Base-by-base conservation (phyloP, 2,113 vertebrate species). In the Caracal caracal region DNA sequence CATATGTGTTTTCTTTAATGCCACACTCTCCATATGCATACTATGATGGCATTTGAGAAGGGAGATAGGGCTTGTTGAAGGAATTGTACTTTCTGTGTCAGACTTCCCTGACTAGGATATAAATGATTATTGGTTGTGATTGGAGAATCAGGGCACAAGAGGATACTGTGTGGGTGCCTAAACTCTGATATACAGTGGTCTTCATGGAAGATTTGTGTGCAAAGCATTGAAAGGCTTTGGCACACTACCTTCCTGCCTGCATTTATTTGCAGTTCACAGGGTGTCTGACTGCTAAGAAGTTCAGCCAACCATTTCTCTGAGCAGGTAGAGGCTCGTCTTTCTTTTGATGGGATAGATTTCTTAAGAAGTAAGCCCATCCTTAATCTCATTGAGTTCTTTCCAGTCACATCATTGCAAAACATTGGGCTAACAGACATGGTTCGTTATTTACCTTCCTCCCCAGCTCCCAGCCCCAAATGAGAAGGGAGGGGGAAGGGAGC, bases 401-500 rank as follows among this genome's bases (percentile, higher is more conserved):
- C 53, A 85, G 91, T 53, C 85, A 95, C 95, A 92, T 96, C 97
- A 81, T 93, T 97, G 96, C 87, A 98, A 97, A 97, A 95, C 95
- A 93, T 35, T 78, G 11, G 97, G 82, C 81, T 95, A 95, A 97
- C 80, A 97, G 98, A 95, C 96, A 79, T 68, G 79, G 81, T 76
- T 97, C 97, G 95, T 97, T 97, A 79, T 91, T 97, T 93, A 93
- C 84, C 61, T 76, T 40, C 49, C 17, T 76, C 35, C 17, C 33
- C 40, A 53, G 3, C 8, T n/a, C 78, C 5, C 4, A 9, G 2
- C 33, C 40, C 28, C 22, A 6, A 20, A 5, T 2, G 76, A 76
- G 65, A 79, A 73, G 13, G 56, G 37, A 5, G 1, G 24, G 22
- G 30, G 15, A 5, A n/a, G 7, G 19, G 28, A 33, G 10, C 12